phyloP scores from a whole-genome alignment of 2,797 vertebrate genomes.

The Takifugu ocellatus region DNA sequence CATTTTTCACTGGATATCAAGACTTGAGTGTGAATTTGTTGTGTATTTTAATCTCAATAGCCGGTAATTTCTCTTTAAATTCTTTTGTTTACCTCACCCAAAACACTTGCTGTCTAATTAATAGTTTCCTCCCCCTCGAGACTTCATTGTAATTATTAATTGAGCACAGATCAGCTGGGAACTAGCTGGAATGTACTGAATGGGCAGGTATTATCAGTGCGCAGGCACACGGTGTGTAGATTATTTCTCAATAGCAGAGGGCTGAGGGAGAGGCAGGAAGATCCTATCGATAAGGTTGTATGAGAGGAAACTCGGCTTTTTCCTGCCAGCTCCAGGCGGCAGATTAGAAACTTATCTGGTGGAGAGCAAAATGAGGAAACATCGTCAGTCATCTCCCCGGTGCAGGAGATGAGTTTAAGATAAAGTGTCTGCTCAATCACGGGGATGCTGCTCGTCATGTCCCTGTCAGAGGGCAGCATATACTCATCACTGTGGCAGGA shows the following conservation, averaged over 20 bases:
- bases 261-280: conserved; percentile 17
- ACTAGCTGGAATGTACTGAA: conserved; percentile 55
- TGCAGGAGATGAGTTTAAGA: conserved; percentile 60
- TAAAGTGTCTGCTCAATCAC: conserved; percentile 57
- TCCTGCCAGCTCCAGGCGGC: conserved; percentile 36
- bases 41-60: too few species aligned
- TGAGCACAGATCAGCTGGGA: conserved; percentile 57
- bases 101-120: conserved; percentile 31
- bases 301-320: conserved; percentile 46
- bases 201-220: conserved; percentile 56
- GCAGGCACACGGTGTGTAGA: conserved; percentile 55
- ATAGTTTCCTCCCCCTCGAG: conserved; percentile 25
- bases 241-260: conserved; percentile 48
- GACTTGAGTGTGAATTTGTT: too few species aligned
- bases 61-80: too few species aligned
- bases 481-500: too few species aligned
- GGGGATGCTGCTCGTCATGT: conserved; percentile 16
- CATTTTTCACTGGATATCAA: too few species aligned
- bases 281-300: conserved; percentile 57
- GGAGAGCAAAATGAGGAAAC: conserved; percentile 47
- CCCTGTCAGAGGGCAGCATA: conserved; percentile 13
- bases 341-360: conserved; percentile 62
- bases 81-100: conserved; percentile 13
- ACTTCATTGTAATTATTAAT: conserved; percentile 53
- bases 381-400: conserved; percentile 2